Base-by-base conservation (phyloP, 2,888 invertebrate genomes). In the Chalcis sispes region DNA sequence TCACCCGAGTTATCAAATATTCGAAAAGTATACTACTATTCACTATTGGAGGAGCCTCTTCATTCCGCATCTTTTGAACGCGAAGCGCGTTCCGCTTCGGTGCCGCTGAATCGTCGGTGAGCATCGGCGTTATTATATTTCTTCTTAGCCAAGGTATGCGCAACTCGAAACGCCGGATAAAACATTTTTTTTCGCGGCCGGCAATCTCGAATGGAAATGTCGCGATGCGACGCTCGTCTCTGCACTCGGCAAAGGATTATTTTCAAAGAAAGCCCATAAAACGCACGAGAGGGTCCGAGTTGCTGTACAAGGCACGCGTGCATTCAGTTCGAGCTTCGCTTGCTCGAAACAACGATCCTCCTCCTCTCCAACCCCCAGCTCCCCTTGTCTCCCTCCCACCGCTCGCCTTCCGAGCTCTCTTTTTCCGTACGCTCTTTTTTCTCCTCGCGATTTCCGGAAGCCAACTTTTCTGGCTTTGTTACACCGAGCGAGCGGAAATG, bases 401-500 rank as follows among this genome's bases (percentile, higher is more conserved):
- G n/a, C n/a, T n/a, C n/a, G n/a, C n/a, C n/a, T n/a, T n/a, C n/a
- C n/a, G 36, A 36, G 36, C 36, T 36, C 36, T n/a, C 32, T 58
- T 58, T 58, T 18, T 32, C 20, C 36, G 7, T 58, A 7, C 36
- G n/a, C 36, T 36, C 10, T 36, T n/a, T 13, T 59, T 20, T 54
- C 20, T 10, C 25, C n/a, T 15, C 1, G n/a, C 29, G 78, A 78
- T 76, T 65, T 74, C 20, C 72, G 70, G 69, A 50, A 36, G 76
- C 80, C 54, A 80, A 81, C 77, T 80, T 81, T 71, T 77, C 79
- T 79, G 79, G 79, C 79, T 78, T 76, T 79, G 75, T n/a, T n/a
- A n/a, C n/a, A n/a, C n/a, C n/a, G n/a, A 77, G 79, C 79, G 75
- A 79, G 73, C 81, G 81, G 81, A 83, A 82, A 79, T 75, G 79